Conservation (phyloP, 2,888 invertebrate genomes). For the Pristionchus mayeri region DNA sequence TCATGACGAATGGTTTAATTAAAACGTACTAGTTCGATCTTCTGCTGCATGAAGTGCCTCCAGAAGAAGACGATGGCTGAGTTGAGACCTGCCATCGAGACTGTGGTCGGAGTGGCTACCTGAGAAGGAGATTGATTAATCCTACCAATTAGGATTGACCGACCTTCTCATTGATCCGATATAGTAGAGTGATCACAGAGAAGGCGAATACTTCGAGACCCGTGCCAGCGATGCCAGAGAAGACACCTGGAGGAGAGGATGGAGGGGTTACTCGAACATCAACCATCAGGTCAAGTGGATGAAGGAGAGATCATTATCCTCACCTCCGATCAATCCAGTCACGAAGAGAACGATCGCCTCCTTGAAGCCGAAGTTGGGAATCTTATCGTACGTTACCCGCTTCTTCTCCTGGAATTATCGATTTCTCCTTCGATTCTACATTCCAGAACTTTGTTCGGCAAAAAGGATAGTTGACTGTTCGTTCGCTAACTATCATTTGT, state of each 20-base stretch:
- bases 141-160: not conserved
- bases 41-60: constrained; percentile 55
- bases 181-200: constrained; percentile 65
- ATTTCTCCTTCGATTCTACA: too few relatives aligned
- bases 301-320: not conserved
- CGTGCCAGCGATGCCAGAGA: constrained; percentile 71
- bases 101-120: constrained; percentile 72
- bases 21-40: constrained; percentile 12
- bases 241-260: constrained; percentile 58
- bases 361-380: constrained; percentile 59
- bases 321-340: constrained; percentile 69
- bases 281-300: too few relatives aligned
- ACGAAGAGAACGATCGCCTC: constrained; percentile 63
- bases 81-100: constrained; percentile 72
- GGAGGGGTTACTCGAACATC: too few relatives aligned
- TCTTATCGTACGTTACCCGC: constrained; percentile 58
- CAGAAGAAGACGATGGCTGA: constrained; percentile 68
- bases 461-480: too few relatives aligned
- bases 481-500: too few relatives aligned
- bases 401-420: constrained; percentile 54
- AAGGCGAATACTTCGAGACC: constrained; percentile 74
- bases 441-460: too few relatives aligned
- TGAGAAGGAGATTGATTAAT: constrained; percentile 47
- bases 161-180: constrained; percentile 52
- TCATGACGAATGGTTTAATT: not conserved